Percentiles rank a stretch among this genome's conserved stretches.
Evolutionary conservation across 1,140 invertebrate genomes (phyloP).

Genomic region (Dendrolimus punctatus): DNA sequence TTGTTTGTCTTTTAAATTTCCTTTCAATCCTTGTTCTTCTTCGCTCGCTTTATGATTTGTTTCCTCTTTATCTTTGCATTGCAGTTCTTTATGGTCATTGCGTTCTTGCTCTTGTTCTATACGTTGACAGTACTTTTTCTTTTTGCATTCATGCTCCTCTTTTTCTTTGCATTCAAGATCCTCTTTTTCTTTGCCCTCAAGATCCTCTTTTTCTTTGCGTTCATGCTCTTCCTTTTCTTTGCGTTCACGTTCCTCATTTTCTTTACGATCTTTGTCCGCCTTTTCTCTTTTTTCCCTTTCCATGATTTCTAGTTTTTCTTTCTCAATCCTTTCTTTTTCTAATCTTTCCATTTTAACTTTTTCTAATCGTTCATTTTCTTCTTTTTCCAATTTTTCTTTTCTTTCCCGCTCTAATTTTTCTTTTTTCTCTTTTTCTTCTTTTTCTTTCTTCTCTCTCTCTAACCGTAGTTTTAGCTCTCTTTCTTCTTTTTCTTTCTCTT

Average conservation of each 20-base stretch:
- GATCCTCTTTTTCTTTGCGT: too few species aligned
- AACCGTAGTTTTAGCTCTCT: slow-evolving; percentile 2
- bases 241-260: background rate
- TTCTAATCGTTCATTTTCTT: background rate
- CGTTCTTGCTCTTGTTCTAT: too few species aligned
- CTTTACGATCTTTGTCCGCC: background rate
- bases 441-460: slow-evolving; percentile 4
- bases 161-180: too few species aligned
- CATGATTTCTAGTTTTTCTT: slow-evolving; percentile 1
- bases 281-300: background rate
- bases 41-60: too few species aligned
- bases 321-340: background rate
- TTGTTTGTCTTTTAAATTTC: too few species aligned
- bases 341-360: background rate
- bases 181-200: too few species aligned
- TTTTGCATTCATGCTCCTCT: too few species aligned
- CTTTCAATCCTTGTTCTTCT: too few species aligned
- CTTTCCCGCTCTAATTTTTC: background rate
- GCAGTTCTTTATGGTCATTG: too few species aligned
- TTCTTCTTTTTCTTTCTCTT: slow-evolving; percentile 4
- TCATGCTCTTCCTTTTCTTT: background rate
- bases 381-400: slow-evolving; percentile 4
- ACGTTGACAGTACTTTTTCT: too few species aligned
- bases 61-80: too few species aligned
- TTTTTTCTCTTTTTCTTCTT: slow-evolving; percentile 3